Evolutionary conservation across 2,888 invertebrate species (phyloP).

Genomic region (Mechanitis messenoides): DNA sequence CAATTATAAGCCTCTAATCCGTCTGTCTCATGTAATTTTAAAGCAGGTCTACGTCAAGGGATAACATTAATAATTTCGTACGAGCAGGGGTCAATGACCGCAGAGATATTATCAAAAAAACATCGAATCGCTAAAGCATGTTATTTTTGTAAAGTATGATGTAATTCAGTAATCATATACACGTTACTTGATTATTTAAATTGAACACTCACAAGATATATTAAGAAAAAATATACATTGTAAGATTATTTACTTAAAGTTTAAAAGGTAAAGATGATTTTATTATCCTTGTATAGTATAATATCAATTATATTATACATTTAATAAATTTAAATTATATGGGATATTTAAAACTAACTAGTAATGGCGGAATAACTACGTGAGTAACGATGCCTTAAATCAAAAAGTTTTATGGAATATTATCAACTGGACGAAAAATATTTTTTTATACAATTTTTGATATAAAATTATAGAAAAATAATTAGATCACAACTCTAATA

Average conservation of each 20-base stretch:
- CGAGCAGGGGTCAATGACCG: conserved; percentile 19
- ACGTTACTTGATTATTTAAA: conserved; percentile 19
- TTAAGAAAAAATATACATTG: background rate
- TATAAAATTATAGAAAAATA: no score
- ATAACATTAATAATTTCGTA: conserved; percentile 15
- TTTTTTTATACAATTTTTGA: no score
- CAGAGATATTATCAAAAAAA: conserved; percentile 21
- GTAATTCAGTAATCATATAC: conserved; percentile 34
- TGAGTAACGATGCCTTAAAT: no score
- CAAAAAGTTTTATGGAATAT: no score
- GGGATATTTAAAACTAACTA: no score
- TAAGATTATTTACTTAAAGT: no score
- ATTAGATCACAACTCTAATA: no score
- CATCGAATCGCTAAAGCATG: conserved; percentile 20
- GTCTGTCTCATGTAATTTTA: conserved; percentile 4
- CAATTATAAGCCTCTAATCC: conserved; percentile 25
- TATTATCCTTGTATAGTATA: no score
- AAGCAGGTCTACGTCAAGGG: conserved; percentile 5
- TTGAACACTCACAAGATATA: conserved; percentile 4
- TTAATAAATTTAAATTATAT: no score
- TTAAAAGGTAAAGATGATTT: no score
- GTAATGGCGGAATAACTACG: no score
- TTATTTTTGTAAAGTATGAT: conserved; percentile 43
- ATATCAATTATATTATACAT: no score
- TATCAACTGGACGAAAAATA: background rate